A percentile compares a stretch with the other conserved stretches of the same genome.
These are phyloP conservation scores for Laspeyria flexula DNA, from an alignment of 2,888 invertebrate species.

Conservation along the genomic window DNA sequence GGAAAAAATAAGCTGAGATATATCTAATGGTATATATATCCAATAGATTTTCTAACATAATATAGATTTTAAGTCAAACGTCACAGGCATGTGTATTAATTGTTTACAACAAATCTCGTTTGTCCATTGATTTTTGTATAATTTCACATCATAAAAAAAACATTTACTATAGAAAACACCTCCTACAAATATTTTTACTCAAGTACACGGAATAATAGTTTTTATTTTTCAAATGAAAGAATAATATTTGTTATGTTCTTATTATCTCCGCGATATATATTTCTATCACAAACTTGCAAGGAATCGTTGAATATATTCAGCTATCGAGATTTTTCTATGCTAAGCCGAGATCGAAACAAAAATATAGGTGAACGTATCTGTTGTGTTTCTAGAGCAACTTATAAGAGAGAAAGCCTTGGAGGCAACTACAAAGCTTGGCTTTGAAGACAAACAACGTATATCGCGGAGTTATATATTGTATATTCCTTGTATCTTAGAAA, in stretches of 20 bases:
- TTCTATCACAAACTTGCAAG: neutral
- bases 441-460: constrained; percentile 9
- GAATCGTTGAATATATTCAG: constrained; percentile 4
- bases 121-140: too few relatives aligned
- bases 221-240: neutral
- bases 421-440: constrained; percentile 32
- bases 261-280: neutral
- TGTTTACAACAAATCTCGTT: too few relatives aligned
- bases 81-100: too few relatives aligned
- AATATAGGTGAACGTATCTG: constrained; percentile 22
- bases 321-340: constrained; percentile 3
- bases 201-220: too few relatives aligned
- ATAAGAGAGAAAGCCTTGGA: constrained; percentile 25
- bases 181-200: too few relatives aligned
- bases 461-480: neutral
- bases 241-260: neutral
- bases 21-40: too few relatives aligned
- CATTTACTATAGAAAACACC: too few relatives aligned
- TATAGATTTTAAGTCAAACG: too few relatives aligned
- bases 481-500: neutral
- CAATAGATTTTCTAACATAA: too few relatives aligned
- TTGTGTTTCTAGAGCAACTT: constrained; percentile 24
- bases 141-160: too few relatives aligned
- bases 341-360: constrained; percentile 18
- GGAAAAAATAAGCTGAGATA: too few relatives aligned